These are phyloP conservation scores for Coenobita brevimanus DNA, from an alignment of 1,140 invertebrate genomes.

Conservation along the genomic window DNA sequence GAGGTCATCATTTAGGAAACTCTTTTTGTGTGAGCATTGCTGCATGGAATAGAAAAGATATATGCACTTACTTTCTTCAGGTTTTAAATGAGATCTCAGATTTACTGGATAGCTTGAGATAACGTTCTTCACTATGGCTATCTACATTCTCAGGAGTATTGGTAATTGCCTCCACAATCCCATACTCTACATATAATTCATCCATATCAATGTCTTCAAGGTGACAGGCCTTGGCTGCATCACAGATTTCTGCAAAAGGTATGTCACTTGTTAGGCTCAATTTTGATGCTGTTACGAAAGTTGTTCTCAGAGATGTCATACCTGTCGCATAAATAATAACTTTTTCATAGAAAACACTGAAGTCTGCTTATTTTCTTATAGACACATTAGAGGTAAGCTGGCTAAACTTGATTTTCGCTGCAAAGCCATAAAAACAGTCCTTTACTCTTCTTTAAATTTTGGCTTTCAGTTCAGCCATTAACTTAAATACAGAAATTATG, in stretches of 20 bases:
- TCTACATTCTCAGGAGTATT: slow-evolving; percentile 18
- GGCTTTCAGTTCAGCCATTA: too few relatives aligned
- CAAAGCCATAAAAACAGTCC: too few relatives aligned
- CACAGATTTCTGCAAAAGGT: background rate
- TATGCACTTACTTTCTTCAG: slow-evolving; percentile 22
- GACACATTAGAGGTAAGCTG: too few relatives aligned
- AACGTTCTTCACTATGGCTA: slow-evolving; percentile 16
- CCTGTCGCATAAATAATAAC: too few relatives aligned
- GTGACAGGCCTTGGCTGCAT: slow-evolving; percentile 12
- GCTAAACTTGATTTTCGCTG: too few relatives aligned
- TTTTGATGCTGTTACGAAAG: too few relatives aligned
- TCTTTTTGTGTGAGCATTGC: slow-evolving; percentile 23
- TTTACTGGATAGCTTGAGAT: slow-evolving; percentile 37
- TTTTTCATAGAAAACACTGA: too few relatives aligned
- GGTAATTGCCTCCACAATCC: slow-evolving; percentile 18
- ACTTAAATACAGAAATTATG: background rate
- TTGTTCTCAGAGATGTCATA: too few relatives aligned
- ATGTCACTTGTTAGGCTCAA: too few relatives aligned
- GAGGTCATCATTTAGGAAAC: slow-evolving; percentile 2
- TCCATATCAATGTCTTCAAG: slow-evolving; percentile 14
- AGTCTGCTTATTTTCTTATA: too few relatives aligned
- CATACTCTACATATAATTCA: slow-evolving; percentile 19
- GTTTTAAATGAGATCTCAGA: slow-evolving; percentile 16
- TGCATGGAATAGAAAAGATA: slow-evolving; percentile 30
- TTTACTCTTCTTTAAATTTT: too few relatives aligned